Conservation (phyloP, 2,797 vertebrate genomes). For the Austrolebias charrua region DNA sequence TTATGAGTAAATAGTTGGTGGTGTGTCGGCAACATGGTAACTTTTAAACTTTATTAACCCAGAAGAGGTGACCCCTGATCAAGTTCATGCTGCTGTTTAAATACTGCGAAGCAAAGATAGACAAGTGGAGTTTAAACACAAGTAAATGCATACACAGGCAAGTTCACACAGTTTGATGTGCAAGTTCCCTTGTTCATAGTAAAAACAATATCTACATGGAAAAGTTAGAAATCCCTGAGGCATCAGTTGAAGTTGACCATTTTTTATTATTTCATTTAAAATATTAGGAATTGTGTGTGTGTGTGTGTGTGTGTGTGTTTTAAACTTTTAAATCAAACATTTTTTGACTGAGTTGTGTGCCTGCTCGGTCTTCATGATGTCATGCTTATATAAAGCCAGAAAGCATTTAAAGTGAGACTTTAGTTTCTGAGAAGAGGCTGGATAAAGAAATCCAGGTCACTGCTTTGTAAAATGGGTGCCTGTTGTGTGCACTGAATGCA, state of each 20-base stretch:
- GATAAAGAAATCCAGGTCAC: constrained; percentile 74
- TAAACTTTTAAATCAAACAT: background rate
- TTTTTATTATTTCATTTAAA: constrained; percentile 14
- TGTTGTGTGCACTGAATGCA: constrained; percentile 61
- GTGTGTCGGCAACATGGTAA: constrained; percentile 18
- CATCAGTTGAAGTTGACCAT: background rate
- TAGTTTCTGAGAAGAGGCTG: constrained; percentile 45
- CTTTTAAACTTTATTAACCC: constrained; percentile 47
- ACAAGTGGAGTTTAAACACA: background rate
- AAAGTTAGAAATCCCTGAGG: constrained; percentile 27
- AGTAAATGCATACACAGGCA: constrained; percentile 5
- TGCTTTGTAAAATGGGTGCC: constrained; percentile 64
- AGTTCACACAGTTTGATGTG: background rate
- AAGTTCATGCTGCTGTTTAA: constrained; percentile 23
- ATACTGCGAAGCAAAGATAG: constrained; percentile 28
- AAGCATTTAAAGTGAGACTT: constrained; percentile 60
- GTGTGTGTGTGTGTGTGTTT: background rate
- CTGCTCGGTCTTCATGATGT: constrained; percentile 37
- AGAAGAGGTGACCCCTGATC: constrained; percentile 13
- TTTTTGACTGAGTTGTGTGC: background rate
- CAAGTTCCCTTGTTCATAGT: constrained; percentile 15
- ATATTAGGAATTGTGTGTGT: background rate
- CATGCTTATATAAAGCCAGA: constrained; percentile 59
- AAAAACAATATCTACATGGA: constrained; percentile 26
- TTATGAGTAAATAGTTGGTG: constrained; percentile 42